Evolutionary conservation across 2,888 invertebrate genomes (phyloP).

Genomic region (Vesta saturnalis): DNA sequence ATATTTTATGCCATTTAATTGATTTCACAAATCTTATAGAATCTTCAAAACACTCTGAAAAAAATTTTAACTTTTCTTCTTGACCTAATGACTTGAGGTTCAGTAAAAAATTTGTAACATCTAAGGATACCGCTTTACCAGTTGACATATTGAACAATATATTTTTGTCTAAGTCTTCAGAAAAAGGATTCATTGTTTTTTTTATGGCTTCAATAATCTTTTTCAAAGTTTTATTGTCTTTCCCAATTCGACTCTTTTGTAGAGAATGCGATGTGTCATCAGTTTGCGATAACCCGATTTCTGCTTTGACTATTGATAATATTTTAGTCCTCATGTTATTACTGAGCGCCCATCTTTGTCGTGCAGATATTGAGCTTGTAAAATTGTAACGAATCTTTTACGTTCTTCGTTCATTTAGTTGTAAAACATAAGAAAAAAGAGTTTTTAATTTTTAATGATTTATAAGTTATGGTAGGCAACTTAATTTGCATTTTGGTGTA

Average conservation of each 20-base stretch:
- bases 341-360: no score
- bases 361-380: no score
- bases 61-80: constrained; percentile 3
- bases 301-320: not conserved
- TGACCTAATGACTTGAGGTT: not conserved
- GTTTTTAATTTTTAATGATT: no score
- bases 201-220: constrained; percentile 43
- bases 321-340: not conserved
- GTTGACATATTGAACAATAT: constrained; percentile 50
- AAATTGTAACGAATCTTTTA: no score
- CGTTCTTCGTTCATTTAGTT: no score
- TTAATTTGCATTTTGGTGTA: no score
- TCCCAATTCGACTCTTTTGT: not conserved
- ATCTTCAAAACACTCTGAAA: not conserved
- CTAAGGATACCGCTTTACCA: constrained; percentile 39
- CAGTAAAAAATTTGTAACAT: no score
- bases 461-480: no score
- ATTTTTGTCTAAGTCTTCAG: constrained; percentile 40
- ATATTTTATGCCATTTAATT: no score
- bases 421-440: no score
- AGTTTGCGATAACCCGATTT: not conserved
- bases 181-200: constrained; percentile 46
- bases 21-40: not conserved
- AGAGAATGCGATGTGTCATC: no score
- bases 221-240: not conserved